Percentiles rank a stretch among this genome's conserved stretches.
Conservation (phyloP, 2,888 invertebrate genomes). For the Thumatha senex region DNA sequence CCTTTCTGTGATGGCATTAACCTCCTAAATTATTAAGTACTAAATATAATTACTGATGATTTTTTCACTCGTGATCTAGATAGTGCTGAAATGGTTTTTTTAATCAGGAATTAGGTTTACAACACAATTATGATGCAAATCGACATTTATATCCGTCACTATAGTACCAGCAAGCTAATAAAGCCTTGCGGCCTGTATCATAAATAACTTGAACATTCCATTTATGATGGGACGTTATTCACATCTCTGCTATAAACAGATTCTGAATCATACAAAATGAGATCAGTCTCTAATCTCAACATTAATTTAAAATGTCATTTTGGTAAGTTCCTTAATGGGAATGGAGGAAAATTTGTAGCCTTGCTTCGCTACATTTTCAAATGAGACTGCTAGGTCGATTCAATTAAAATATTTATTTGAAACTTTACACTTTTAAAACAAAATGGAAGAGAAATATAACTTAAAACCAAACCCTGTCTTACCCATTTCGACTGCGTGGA, state of each 20-base stretch:
- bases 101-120: constrained; percentile 7
- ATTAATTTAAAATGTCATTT: constrained; percentile 30
- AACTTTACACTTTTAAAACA: too few relatives aligned
- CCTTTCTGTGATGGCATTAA: too few relatives aligned
- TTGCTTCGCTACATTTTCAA: neutral
- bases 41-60: neutral
- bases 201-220: constrained; percentile 39
- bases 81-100: constrained; percentile 2
- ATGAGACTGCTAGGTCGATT: too few relatives aligned
- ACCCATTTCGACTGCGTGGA: too few relatives aligned
- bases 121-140: too few relatives aligned
- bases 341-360: neutral
- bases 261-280: constrained; percentile 65
- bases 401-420: too few relatives aligned
- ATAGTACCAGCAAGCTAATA: constrained; percentile 10
- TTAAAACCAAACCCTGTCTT: too few relatives aligned
- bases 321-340: constrained; percentile 19
- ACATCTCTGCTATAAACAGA: constrained; percentile 45
- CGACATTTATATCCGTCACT: constrained; percentile 23
- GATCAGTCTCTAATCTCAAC: constrained; percentile 50
- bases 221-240: constrained; percentile 38
- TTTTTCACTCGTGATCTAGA: neutral
- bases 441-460: too few relatives aligned
- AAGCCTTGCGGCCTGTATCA: constrained; percentile 30
- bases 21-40: too few relatives aligned